Conservation (phyloP, 2,797 vertebrate species). For the Craterocephalus amniculus region DNA sequence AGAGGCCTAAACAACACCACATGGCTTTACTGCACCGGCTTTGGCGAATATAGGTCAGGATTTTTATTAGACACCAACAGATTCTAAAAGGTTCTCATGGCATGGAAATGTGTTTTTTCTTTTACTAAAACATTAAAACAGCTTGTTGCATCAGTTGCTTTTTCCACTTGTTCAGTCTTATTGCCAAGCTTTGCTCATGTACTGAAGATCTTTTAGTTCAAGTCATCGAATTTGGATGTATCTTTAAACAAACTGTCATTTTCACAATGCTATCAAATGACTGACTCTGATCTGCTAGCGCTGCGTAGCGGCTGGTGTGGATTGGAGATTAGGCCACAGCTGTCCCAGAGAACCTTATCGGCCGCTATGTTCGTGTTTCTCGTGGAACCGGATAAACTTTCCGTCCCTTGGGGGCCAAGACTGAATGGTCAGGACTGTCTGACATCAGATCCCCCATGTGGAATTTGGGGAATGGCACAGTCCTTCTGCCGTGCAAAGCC, state of each 20-base stretch:
- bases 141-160: neutral
- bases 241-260: constrained; percentile 68
- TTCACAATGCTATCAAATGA: constrained; percentile 79
- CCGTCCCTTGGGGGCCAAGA: constrained; percentile 55
- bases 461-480: constrained; percentile 79
- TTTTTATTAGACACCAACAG: neutral
- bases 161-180: neutral
- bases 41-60: neutral
- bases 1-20: neutral
- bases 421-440: constrained; percentile 71
- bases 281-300: constrained; percentile 60
- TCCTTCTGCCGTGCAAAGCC: constrained; percentile 59
- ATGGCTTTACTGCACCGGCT: neutral
- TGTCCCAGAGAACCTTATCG: constrained; percentile 73
- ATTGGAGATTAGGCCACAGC: constrained; percentile 78
- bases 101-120: neutral
- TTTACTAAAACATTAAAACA: neutral
- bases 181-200: neutral
- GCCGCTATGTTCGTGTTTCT: constrained; percentile 74
- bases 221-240: constrained; percentile 59
- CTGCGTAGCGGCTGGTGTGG: constrained; percentile 67
- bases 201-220: constrained; percentile 27
- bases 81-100: neutral
- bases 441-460: constrained; percentile 75
- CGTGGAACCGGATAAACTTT: constrained; percentile 76